These are phyloP conservation scores for Linyphia triangularis DNA, from an alignment of 2,888 invertebrate species.

Conservation along the genomic window DNA sequence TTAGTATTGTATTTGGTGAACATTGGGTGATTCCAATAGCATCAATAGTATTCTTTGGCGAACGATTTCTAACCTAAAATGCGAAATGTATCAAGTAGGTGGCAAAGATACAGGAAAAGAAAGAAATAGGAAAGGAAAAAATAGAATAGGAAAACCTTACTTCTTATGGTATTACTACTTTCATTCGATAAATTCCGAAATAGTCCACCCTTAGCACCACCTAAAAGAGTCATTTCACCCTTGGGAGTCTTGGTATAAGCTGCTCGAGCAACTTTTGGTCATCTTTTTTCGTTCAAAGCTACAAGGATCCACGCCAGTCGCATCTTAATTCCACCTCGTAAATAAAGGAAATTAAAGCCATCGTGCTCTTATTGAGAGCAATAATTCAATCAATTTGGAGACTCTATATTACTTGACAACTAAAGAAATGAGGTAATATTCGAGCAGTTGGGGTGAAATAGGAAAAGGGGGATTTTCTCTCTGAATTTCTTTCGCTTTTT, in stretches of 20 bases:
- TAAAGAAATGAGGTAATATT: not conserved
- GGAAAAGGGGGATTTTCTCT: not conserved
- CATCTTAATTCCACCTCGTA: constrained; percentile 58
- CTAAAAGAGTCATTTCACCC: constrained; percentile 71
- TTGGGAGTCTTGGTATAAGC: constrained; percentile 49
- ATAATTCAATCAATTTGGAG: constrained; percentile 58
- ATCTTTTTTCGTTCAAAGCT: constrained; percentile 58
- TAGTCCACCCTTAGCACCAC: constrained; percentile 66
- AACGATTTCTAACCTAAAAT: too few relatives aligned
- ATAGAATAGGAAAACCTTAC: constrained; percentile 8
- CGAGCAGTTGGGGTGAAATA: not conserved
- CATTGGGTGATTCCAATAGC: too few relatives aligned
- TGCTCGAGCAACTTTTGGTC: constrained; percentile 29
- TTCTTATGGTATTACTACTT: constrained; percentile 70
- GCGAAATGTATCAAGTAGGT: constrained; percentile 45
- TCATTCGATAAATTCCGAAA: constrained; percentile 72
- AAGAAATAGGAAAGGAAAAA: constrained; percentile 25
- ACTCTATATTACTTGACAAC: not conserved
- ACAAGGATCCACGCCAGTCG: constrained; percentile 49
- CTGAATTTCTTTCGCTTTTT: not conserved
- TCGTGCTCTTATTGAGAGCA: constrained; percentile 36
- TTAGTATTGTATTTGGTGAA: too few relatives aligned
- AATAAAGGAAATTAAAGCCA: constrained; percentile 66
- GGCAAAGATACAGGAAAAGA: constrained; percentile 24
- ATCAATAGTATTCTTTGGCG: too few relatives aligned